phyloP scores from a whole-genome alignment of 2,888 invertebrate genomes.

The Eupithecia subfuscata region DNA sequence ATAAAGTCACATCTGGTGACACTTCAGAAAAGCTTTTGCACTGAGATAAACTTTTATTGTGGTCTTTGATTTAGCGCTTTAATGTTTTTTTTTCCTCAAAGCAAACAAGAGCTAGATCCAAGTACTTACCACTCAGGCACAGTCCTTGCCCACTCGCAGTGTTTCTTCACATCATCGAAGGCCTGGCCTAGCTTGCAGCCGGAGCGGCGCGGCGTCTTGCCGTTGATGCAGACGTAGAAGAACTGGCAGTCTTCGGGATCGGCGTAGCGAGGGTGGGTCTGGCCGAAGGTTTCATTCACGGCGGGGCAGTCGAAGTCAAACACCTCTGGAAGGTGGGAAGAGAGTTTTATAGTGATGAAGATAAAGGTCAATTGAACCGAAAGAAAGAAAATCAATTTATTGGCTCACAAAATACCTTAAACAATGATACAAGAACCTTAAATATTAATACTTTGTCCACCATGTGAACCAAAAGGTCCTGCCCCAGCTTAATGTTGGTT shows the following conservation, averaged over 20 bases:
- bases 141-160: slow-evolving; percentile 94
- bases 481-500: no score
- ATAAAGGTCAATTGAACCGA: not conserved
- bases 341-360: slow-evolving; percentile 12
- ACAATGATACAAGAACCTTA: no score
- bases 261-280: slow-evolving; percentile 93
- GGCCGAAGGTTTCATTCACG: slow-evolving; percentile 88
- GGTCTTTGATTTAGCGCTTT: no score
- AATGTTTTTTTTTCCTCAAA: not conserved
- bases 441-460: no score
- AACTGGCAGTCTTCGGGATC: slow-evolving; percentile 95
- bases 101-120: not conserved
- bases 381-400: no score
- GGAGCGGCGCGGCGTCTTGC: slow-evolving; percentile 91
- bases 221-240: slow-evolving; percentile 96
- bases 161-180: slow-evolving; percentile 91
- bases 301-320: slow-evolving; percentile 93
- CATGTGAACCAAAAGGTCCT: no score
- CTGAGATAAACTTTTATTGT: no score
- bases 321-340: slow-evolving; percentile 83
- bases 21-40: no score
- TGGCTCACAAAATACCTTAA: no score
- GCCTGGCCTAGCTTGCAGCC: slow-evolving; percentile 95
- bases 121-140: slow-evolving; percentile 93
- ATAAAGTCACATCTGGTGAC: no score